Evolutionary conservation across 2,797 vertebrate species (phyloP).

Genomic region (Artibeus jamaicensis): DNA sequence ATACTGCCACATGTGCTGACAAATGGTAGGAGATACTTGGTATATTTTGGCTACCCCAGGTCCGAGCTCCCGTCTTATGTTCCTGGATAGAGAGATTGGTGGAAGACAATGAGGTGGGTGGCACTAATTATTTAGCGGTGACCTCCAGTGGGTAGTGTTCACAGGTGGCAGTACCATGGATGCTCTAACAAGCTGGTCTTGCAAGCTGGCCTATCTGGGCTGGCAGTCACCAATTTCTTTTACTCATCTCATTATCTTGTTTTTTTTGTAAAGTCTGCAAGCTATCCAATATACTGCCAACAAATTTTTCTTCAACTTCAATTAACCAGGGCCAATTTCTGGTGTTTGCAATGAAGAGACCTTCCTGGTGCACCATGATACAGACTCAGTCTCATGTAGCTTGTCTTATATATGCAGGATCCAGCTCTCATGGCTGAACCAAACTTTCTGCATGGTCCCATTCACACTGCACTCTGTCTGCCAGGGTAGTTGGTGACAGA

Average conservation of each 20-base stretch:
- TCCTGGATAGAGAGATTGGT: not conserved
- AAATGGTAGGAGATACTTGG: not conserved
- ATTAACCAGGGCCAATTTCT: not conserved
- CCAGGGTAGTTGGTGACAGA: not conserved
- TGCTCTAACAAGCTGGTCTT: not conserved
- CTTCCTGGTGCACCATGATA: not conserved
- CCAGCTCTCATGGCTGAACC: not conserved
- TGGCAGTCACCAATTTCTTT: not conserved
- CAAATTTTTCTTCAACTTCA: not conserved
- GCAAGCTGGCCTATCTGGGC: not conserved
- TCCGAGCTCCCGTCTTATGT: not conserved
- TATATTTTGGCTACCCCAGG: not conserved
- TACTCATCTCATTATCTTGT: constrained; percentile 18
- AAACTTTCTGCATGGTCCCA: not conserved
- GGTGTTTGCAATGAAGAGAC: not conserved
- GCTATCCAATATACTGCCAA: not conserved
- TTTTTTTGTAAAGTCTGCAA: not conserved
- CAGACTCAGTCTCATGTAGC: not conserved
- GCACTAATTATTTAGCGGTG: not conserved
- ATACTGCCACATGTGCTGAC: not conserved
- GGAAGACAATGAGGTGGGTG: not conserved
- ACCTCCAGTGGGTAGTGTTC: not conserved
- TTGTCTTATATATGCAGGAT: not conserved
- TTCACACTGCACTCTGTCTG: not conserved
- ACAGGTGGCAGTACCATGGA: not conserved